Percentiles rank a stretch among this genome's conserved stretches.
Evolutionary conservation across 2,888 invertebrate genomes (phyloP).

Genomic region (Phania funesta): DNA sequence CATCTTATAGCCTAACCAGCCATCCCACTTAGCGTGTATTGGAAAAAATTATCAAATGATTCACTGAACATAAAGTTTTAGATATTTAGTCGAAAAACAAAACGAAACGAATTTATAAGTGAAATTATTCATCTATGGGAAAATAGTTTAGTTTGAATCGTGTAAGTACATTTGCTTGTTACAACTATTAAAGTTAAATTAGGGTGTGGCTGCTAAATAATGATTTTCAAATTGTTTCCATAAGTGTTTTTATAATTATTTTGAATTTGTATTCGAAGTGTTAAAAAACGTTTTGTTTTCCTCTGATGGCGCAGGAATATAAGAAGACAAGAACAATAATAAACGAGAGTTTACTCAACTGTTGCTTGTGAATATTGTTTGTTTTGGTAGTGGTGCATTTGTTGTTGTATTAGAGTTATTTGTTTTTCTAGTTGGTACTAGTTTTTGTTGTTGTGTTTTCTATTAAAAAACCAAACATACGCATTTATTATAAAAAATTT

Average conservation of each 20-base stretch:
- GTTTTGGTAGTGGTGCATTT: neutral
- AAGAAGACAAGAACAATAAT: neutral
- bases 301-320: constrained; percentile 2
- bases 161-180: constrained; percentile 19
- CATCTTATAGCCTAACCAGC: constrained; percentile 13
- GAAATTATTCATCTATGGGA: constrained; percentile 34
- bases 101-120: neutral
- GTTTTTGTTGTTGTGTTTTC: constrained; percentile 2
- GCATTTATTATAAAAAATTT: constrained; percentile 11
- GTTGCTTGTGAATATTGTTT: constrained; percentile 56
- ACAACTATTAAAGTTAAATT: constrained; percentile 30
- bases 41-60: constrained; percentile 41
- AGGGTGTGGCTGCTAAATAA: constrained; percentile 55
- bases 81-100: constrained; percentile 10
- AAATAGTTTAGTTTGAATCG: constrained; percentile 11
- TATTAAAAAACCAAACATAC: constrained; percentile 6
- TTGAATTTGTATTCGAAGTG: constrained; percentile 35
- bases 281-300: constrained; percentile 53
- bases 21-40: neutral
- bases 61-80: constrained; percentile 41
- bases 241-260: neutral
- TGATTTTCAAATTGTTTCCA: constrained; percentile 19
- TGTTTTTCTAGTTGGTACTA: constrained; percentile 18
- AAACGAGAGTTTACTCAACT: constrained; percentile 54
- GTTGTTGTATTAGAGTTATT: constrained; percentile 8